Percentiles rank a stretch among this genome's conserved stretches.
These are phyloP conservation scores for Monochamus alternatus DNA, from an alignment of 2,888 invertebrate genomes.

Conservation along the genomic window DNA sequence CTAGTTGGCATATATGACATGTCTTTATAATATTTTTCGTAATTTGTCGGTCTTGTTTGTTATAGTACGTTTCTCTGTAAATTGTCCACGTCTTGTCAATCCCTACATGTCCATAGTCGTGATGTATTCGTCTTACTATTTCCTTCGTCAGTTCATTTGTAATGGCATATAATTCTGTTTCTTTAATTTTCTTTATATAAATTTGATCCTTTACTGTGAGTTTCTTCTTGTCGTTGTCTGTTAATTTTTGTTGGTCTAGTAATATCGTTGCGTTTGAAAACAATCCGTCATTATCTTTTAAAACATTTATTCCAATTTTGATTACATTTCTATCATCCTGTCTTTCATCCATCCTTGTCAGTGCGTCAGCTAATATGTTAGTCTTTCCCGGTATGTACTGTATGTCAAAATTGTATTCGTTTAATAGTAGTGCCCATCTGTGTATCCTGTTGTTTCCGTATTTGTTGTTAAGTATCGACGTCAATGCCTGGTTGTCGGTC, in stretches of 20 bases:
- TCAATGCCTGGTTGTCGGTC: slow-evolving; percentile 37
- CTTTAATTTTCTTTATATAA: neutral
- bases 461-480: slow-evolving; percentile 31
- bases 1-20: too few species aligned
- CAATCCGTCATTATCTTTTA: neutral
- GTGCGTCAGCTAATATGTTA: slow-evolving; percentile 29
- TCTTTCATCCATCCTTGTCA: slow-evolving; percentile 20
- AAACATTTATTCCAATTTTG: slow-evolving; percentile 13
- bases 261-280: slow-evolving; percentile 6
- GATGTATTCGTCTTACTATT: neutral
- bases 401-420: slow-evolving; percentile 28
- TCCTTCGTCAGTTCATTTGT: too few species aligned
- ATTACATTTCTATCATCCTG: neutral
- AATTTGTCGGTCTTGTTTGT: too few species aligned
- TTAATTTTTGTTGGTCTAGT: slow-evolving; percentile 16
- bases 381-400: slow-evolving; percentile 26
- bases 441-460: slow-evolving; percentile 34
- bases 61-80: neutral
- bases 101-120: neutral
- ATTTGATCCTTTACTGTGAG: neutral
- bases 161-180: neutral
- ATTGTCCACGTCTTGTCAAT: neutral
- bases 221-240: slow-evolving; percentile 11
- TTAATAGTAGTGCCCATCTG: slow-evolving; percentile 32
- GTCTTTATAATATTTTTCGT: too few species aligned